Conservation (phyloP, 2,797 vertebrate genomes). For the Chanos chanos region DNA sequence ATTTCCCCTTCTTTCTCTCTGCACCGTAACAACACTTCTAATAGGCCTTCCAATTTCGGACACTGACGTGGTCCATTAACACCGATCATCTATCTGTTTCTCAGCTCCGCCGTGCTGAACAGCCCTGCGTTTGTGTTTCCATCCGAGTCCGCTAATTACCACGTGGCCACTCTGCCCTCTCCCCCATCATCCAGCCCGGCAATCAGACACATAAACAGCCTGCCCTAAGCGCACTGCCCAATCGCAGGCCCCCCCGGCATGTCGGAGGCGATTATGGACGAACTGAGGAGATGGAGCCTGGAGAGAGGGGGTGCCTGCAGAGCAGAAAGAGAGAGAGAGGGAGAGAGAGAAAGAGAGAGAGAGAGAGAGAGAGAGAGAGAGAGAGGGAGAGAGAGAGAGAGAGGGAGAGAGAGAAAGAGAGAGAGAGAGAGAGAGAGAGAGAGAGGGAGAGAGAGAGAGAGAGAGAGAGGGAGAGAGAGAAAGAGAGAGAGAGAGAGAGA, state of each 20-base stretch:
- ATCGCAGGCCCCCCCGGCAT: conserved; percentile 19
- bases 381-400: neutral
- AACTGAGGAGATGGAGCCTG: conserved; percentile 17
- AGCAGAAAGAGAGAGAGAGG: conserved; percentile 49
- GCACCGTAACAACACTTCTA: neutral
- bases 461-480: conserved; percentile 18
- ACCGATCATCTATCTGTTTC: neutral
- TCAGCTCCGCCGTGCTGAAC: neutral
- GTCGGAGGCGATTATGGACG: too few species aligned
- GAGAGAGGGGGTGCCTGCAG: conserved; percentile 37
- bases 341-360: neutral
- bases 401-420: neutral
- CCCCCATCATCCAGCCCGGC: neutral
- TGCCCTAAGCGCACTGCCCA: neutral
- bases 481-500: neutral
- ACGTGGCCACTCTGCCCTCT: neutral
- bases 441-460: conserved; percentile 14
- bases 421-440: neutral
- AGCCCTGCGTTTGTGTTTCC: neutral
- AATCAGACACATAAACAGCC: conserved; percentile 21
- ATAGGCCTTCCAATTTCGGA: conserved; percentile 17
- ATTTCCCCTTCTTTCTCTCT: neutral
- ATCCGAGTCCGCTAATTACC: neutral
- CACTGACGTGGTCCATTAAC: conserved; percentile 6
- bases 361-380: neutral